Percentiles rank a stretch among this genome's conserved stretches.
phyloP scores from a whole-genome alignment of 2,888 invertebrate genomes.

The Drosophila multiciliata region DNA sequence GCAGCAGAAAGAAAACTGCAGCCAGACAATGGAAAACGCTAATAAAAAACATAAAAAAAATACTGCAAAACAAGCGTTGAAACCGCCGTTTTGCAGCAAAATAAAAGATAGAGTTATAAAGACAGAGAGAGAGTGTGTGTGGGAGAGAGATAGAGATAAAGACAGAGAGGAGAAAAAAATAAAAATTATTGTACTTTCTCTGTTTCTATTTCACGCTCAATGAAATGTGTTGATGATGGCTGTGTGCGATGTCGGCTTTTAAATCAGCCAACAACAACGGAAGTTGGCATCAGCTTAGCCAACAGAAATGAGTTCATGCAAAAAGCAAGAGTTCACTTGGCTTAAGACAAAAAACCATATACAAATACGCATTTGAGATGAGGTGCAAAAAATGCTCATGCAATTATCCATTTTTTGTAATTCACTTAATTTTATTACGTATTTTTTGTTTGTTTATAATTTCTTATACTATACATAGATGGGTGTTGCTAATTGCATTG shows the following conservation, averaged over 20 bases:
- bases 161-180: slow-evolving; percentile 22
- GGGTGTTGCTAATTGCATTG: slow-evolving; percentile 68
- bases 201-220: slow-evolving; percentile 84
- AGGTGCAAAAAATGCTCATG: slow-evolving; percentile 45
- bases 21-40: slow-evolving; percentile 71
- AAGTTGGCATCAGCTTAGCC: slow-evolving; percentile 70
- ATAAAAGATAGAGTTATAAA: slow-evolving; percentile 36
- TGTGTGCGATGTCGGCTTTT: slow-evolving; percentile 39
- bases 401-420: slow-evolving; percentile 64
- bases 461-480: slow-evolving; percentile 22
- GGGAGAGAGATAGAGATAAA: slow-evolving; percentile 4
- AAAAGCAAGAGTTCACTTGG: slow-evolving; percentile 7
- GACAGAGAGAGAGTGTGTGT: slow-evolving; percentile 5
- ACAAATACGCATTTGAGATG: slow-evolving; percentile 57
- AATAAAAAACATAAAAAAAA: slow-evolving; percentile 47
- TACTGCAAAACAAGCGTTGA: slow-evolving; percentile 24
- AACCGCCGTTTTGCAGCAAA: slow-evolving; percentile 42
- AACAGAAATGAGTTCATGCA: slow-evolving; percentile 70
- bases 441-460: slow-evolving; percentile 37
- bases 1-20: slow-evolving; percentile 69
- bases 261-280: slow-evolving; percentile 62
- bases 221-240: slow-evolving; percentile 81
- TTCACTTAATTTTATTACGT: slow-evolving; percentile 70
- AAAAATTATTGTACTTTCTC: slow-evolving; percentile 81
- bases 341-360: slow-evolving; percentile 37